A percentile compares a stretch with the other conserved stretches of the same genome.
phyloP scores from a whole-genome alignment of 2,113 vertebrate species.

The Gambusia affinis region DNA sequence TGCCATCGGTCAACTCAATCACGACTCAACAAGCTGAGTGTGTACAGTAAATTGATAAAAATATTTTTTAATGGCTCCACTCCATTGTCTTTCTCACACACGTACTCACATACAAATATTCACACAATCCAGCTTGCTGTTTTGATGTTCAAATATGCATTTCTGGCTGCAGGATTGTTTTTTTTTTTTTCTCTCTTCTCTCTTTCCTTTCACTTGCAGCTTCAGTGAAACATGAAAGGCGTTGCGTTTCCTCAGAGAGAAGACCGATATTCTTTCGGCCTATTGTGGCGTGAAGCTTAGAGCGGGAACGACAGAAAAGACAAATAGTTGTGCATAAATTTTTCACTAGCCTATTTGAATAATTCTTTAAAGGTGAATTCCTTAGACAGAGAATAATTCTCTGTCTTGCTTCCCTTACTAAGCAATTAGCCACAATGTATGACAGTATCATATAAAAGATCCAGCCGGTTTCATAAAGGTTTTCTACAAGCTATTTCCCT shows the following conservation, averaged over 20 bases:
- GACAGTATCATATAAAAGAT: too few species aligned
- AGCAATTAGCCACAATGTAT: conserved; percentile 44
- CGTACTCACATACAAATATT: conserved; percentile 37
- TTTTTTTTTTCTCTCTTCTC: conserved; percentile 4
- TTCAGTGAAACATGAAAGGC: conserved; percentile 70
- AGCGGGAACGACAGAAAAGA: conserved; percentile 65
- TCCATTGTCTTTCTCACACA: background rate
- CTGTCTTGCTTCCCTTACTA: conserved; percentile 25
- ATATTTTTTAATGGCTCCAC: conserved; percentile 41
- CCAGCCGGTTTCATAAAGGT: too few species aligned
- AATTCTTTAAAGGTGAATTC: conserved; percentile 45
- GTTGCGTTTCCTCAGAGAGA: conserved; percentile 46
- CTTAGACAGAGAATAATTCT: conserved; percentile 48
- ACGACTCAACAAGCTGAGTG: conserved; percentile 44
- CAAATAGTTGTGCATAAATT: conserved; percentile 62
- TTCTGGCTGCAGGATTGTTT: conserved; percentile 48
- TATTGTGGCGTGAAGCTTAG: conserved; percentile 70
- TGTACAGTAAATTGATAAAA: conserved; percentile 24
- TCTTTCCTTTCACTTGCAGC: conserved; percentile 45
- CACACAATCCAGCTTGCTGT: conserved; percentile 38
- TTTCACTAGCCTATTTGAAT: conserved; percentile 45
- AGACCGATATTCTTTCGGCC: conserved; percentile 64
- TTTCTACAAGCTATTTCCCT: too few species aligned
- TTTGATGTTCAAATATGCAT: conserved; percentile 64
- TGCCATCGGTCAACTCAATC: conserved; percentile 57